Base-by-base conservation (phyloP, 2,113 vertebrate species). In the Zosterops lateralis region DNA sequence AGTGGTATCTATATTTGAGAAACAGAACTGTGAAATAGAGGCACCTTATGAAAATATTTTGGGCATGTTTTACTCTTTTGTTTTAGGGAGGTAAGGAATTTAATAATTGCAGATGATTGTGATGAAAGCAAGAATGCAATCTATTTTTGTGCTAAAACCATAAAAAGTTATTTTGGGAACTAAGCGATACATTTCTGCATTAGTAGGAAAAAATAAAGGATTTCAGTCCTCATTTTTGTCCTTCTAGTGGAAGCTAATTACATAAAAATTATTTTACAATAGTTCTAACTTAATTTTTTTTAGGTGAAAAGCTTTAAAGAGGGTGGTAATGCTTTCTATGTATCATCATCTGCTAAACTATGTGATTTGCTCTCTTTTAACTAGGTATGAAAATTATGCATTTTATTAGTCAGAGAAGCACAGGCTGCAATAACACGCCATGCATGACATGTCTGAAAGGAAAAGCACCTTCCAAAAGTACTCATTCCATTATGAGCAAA, bases 401-500 rank as follows among this genome's bases (percentile, higher is more conserved):
- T 75, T 91, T 84, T 51, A 20, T 64, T 66, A 51, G 36, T 47
- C 60, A 36, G 25, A 0, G 31, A 36, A 65, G 31, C 3, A 1
- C 45, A 47, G 32, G 47, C 70, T 82, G 40, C 51, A 74, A 4
- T 58, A 62, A 34, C 13, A 29, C 4, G 11, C 38, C 1, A 0
- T 29, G n/a, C 14, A 1, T 10, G 53, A 31, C 0, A 1, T 11
- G 25, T 38, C 73, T 77, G 56, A 77, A 82, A 68, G 42, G 22
- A 76, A 25, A 42, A 83, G 16, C 24, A 24, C 26, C 38, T 86
- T 88, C 71, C 47, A 18, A 6, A 91, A 58, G 14, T 31, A 11
- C 24, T 60, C 0, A 4, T 54, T 87, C 51, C 44, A 3, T 82
- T 45, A 14, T 0, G 0, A 58, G 40, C 47, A 89, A 70, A 66